Evolutionary conservation across 2,113 vertebrate species (phyloP).

Genomic region (Lagopus leucura): DNA sequence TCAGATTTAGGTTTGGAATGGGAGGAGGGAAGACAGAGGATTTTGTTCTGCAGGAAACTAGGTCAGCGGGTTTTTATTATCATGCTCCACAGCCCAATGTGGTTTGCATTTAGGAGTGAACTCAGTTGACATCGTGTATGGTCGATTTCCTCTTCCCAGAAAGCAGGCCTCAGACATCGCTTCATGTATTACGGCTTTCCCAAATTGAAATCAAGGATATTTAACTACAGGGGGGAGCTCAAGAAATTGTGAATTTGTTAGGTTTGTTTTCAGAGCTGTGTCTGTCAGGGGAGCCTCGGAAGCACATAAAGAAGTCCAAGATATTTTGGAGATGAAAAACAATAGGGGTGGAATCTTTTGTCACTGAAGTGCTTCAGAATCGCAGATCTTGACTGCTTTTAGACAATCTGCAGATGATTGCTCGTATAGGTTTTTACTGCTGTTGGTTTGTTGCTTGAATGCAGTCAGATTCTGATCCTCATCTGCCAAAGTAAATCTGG

Average conservation of each 20-base stretch:
- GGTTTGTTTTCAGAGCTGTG: neutral
- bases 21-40: conserved; percentile 60
- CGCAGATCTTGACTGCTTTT: neutral
- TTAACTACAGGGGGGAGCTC: conserved; percentile 8
- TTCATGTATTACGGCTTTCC: conserved; percentile 11
- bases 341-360: neutral
- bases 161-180: conserved; percentile 9
- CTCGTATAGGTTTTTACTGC: neutral
- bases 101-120: conserved; percentile 67
- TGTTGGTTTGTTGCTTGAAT: neutral
- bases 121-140: conserved; percentile 17
- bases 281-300: neutral
- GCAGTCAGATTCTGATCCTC: neutral
- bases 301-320: neutral
- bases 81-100: conserved; percentile 34
- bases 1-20: conserved; percentile 54
- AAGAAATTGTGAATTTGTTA: neutral
- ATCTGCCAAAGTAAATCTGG: neutral
- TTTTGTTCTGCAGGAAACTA: conserved; percentile 73
- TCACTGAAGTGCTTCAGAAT: neutral
- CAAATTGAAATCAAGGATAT: neutral
- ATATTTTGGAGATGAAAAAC: neutral
- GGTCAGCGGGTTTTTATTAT: conserved; percentile 73
- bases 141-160: conserved; percentile 61
- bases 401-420: neutral